phyloP scores from a whole-genome alignment of 2,888 invertebrate species.

The Epirrita christyi region DNA sequence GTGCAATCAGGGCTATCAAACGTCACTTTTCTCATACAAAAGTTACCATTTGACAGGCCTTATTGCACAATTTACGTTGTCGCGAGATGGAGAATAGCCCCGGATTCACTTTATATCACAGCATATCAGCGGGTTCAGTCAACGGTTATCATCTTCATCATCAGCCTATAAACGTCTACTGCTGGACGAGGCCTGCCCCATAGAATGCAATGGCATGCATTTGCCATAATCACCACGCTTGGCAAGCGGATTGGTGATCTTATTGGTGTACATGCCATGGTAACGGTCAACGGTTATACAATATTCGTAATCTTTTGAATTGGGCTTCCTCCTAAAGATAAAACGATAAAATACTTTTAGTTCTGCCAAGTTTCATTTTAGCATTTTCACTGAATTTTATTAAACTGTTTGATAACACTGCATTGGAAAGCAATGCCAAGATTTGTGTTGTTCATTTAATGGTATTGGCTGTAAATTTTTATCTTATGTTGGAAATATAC shows the following conservation, averaged over 20 bases:
- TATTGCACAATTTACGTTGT: too few relatives aligned
- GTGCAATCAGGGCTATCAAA: too few relatives aligned
- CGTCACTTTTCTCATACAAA: too few relatives aligned
- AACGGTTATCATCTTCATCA: too few relatives aligned
- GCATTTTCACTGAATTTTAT: slow-evolving; percentile 61
- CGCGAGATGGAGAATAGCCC: too few relatives aligned
- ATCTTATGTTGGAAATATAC: neutral
- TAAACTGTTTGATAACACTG: slow-evolving; percentile 54
- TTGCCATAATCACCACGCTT: too few relatives aligned
- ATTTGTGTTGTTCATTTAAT: slow-evolving; percentile 14
- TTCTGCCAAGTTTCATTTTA: slow-evolving; percentile 63
- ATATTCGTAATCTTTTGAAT: slow-evolving; percentile 27
- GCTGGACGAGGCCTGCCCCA: too few relatives aligned
- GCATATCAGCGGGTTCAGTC: neutral
- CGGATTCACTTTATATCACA: neutral
- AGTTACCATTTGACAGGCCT: too few relatives aligned
- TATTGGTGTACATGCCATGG: too few relatives aligned
- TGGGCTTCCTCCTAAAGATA: slow-evolving; percentile 47
- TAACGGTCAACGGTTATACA: neutral
- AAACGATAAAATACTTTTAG: slow-evolving; percentile 62
- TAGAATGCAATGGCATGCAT: too few relatives aligned
- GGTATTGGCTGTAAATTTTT: neutral
- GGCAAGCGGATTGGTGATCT: too few relatives aligned
- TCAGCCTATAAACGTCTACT: too few relatives aligned
- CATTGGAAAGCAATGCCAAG: slow-evolving; percentile 34